Conservation (phyloP, 2,113 vertebrate genomes). For the Jaculus jaculus region DNA sequence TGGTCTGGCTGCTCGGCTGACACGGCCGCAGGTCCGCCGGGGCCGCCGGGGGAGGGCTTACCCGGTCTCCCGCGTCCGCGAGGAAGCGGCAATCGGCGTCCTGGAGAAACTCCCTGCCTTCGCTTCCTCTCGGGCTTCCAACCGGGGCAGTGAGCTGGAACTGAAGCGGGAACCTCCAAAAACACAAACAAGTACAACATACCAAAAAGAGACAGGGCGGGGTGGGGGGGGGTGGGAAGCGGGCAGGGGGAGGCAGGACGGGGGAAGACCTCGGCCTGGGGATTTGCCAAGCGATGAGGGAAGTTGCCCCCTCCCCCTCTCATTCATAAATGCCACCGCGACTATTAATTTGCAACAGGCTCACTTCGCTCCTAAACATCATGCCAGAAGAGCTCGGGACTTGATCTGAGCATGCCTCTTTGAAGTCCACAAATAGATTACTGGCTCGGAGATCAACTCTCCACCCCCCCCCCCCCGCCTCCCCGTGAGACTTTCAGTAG, state of each 20-base stretch:
- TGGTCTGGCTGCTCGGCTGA: slow-evolving; percentile 18
- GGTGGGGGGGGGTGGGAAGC: background rate
- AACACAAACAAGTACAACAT: slow-evolving; percentile 72
- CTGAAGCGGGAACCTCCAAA: slow-evolving; percentile 74
- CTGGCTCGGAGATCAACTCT: slow-evolving; percentile 37
- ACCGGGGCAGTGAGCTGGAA: slow-evolving; percentile 71
- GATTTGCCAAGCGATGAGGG: slow-evolving; percentile 56
- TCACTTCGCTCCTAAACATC: slow-evolving; percentile 64
- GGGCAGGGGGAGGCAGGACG: background rate
- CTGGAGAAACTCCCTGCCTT: slow-evolving; percentile 39
- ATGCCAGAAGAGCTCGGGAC: slow-evolving; percentile 47
- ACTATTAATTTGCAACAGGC: slow-evolving; percentile 70
- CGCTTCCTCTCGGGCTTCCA: slow-evolving; percentile 73
- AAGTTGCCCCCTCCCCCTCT: slow-evolving; percentile 3
- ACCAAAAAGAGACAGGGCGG: background rate
- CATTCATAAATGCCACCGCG: slow-evolving; percentile 79
- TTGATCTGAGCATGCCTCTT: slow-evolving; percentile 46
- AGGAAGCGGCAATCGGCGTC: slow-evolving; percentile 64
- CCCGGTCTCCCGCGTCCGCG: slow-evolving; percentile 20
- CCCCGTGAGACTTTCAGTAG: background rate
- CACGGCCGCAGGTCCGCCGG: background rate
- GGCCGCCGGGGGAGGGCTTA: slow-evolving; percentile 35
- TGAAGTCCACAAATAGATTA: slow-evolving; percentile 59
- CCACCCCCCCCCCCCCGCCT: background rate
- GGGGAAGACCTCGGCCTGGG: slow-evolving; percentile 71